Evolutionary conservation across 2,888 invertebrate genomes (phyloP).

Genomic region (Lymantria dispar): DNA sequence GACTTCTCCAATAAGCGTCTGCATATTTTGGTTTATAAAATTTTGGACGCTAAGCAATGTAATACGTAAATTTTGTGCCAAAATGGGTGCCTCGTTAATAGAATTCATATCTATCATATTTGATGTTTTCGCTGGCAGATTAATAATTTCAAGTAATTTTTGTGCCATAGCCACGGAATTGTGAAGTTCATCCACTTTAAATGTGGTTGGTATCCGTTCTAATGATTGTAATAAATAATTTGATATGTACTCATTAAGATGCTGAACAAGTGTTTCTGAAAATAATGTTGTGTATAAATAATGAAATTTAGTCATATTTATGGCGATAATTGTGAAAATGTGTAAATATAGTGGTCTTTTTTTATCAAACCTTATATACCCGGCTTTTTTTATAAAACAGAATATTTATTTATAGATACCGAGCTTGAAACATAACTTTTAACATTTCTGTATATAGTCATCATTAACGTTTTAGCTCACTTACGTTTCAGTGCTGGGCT

Average conservation of each 20-base stretch:
- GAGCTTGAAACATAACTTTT: too few relatives aligned
- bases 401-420: too few relatives aligned
- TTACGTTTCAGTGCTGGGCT: too few relatives aligned
- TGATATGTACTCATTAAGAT: constrained; percentile 41
- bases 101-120: not conserved
- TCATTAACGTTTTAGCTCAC: too few relatives aligned
- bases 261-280: constrained; percentile 35
- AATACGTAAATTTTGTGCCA: constrained; percentile 15
- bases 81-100: not conserved
- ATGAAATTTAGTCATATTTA: constrained; percentile 9
- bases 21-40: constrained; percentile 22
- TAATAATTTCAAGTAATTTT: constrained; percentile 33
- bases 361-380: too few relatives aligned
- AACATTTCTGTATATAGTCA: too few relatives aligned
- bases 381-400: too few relatives aligned
- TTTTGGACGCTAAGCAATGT: constrained; percentile 31
- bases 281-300: constrained; percentile 18
- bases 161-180: constrained; percentile 33
- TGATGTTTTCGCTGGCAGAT: not conserved
- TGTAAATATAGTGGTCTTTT: too few relatives aligned
- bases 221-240: constrained; percentile 33
- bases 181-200: constrained; percentile 27
- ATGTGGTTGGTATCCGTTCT: constrained; percentile 22
- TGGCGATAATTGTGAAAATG: not conserved
- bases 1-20: constrained; percentile 16